phyloP scores from a whole-genome alignment of 2,797 vertebrate genomes.

The Geotria australis region DNA sequence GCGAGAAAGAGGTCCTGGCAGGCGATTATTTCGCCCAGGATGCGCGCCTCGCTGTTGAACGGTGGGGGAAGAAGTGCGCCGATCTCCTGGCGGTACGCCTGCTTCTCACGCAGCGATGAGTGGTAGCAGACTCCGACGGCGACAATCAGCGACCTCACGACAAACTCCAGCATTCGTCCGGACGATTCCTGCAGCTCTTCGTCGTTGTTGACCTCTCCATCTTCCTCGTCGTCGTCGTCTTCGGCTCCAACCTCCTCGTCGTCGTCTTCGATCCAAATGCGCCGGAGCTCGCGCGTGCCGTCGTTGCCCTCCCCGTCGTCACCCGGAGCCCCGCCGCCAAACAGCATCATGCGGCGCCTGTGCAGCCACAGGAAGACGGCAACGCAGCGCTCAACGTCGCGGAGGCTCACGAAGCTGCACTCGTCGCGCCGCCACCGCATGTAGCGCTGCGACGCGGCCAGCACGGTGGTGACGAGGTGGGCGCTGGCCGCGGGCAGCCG shows the following conservation, averaged over 20 bases:
- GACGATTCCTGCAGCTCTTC: background rate
- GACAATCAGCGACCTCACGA: conserved; percentile 54
- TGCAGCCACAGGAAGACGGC: conserved; percentile 53
- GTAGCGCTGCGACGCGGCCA: conserved; percentile 45
- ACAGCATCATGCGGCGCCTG: conserved; percentile 14
- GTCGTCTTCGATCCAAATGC: too few relatives aligned
- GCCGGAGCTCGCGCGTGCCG: too few relatives aligned
- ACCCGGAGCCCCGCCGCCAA: conserved; percentile 5
- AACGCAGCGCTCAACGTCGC: conserved; percentile 81
- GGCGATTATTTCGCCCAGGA: conserved; percentile 36
- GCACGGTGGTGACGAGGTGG: conserved; percentile 16
- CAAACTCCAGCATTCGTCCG: conserved; percentile 5
- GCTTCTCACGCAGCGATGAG: conserved; percentile 44
- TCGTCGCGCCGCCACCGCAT: conserved; percentile 41
- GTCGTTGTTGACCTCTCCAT: conserved; percentile 8
- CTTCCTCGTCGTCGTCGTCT: conserved; percentile 4
- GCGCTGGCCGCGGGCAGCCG: conserved; percentile 1
- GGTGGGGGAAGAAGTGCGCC: conserved; percentile 14
- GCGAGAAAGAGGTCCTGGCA: conserved; percentile 53
- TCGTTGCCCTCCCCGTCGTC: too few relatives aligned
- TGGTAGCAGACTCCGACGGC: conserved; percentile 65
- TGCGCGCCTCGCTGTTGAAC: conserved; percentile 6
- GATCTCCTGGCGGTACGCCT: conserved; percentile 20
- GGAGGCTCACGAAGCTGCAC: conserved; percentile 68
- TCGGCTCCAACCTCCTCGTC: background rate